Base-by-base conservation (phyloP, 2,113 vertebrate genomes). In the Protobothrops flavoviridis region DNA sequence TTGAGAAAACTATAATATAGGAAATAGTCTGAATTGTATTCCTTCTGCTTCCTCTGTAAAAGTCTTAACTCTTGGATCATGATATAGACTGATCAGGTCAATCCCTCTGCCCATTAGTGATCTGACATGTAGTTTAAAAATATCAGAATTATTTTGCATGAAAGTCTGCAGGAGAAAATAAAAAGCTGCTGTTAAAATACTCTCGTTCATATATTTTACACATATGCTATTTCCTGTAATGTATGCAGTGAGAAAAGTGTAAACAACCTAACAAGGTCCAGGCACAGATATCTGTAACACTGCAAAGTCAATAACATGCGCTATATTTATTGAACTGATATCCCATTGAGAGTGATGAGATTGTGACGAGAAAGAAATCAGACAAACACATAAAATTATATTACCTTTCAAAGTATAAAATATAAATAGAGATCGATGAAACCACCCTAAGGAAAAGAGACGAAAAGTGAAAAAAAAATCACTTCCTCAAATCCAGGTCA, bases 401-500 rank as follows among this genome's bases (percentile, higher is more conserved):
- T 48, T 43, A 43, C 74, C 33, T 81, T 81, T 81, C 74, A 21
- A 81, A 81, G 33, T 81, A 20, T 43, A 96, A 57, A 43, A 89
- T 43, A 89, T 24, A 57, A n/a, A 90, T 12, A 50, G 29, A 90
- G 29, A 69, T 69, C 4, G 29, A 69, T 90, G 15, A 52, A 64
- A 94, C 88, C 91, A 74, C 86, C 5, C 39, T 74, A 45, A 26
- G 53, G 74, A 89, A 96, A 64, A 93, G 90, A 93, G 85, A 81
- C 13, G 2, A 21, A 20, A 1, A 69, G 43, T 9, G 53, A 1
- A 17, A 10, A 90, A 86, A 86, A 91, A 50, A 0, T 21, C 95
- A 93, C 94, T 89, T 91, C 96, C n/a, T 29, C 53, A 64, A 88
- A 92, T 95, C 45, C 45, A 90, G 94, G 93, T 91, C 94, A 95